A percentile compares a stretch with the other conserved stretches of the same genome.
Evolutionary conservation across 64 coral and sea anemone genomes (phyloP).

Genomic region (Pachyseris speciosa): DNA sequence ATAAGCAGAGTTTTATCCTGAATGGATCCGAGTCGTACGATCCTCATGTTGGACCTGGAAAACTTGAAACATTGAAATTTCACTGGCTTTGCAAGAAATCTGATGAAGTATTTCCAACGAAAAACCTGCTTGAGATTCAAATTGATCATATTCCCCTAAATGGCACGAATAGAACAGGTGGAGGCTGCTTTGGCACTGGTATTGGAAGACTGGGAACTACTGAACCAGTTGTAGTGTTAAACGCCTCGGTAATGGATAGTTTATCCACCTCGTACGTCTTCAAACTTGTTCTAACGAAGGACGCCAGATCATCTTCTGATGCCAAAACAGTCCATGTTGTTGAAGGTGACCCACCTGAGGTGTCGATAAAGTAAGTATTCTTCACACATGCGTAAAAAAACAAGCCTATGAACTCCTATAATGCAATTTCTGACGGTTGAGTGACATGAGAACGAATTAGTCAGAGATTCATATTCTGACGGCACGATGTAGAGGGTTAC

Average conservation of each 20-base stretch:
- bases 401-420: no score
- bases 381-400: not conserved
- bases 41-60: not conserved
- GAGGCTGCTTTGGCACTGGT: constrained; percentile 16
- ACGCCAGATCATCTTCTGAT: not conserved
- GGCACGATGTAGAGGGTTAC: no score
- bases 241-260: not conserved
- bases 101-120: not conserved
- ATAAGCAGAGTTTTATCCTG: not conserved
- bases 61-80: not conserved
- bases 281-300: not conserved
- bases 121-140: not conserved
- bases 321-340: not conserved
- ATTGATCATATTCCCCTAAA: not conserved
- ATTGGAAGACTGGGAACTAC: not conserved
- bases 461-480: no score
- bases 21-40: constrained; percentile 12
- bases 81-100: not conserved
- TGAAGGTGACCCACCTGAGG: not conserved
- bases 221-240: not conserved
- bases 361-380: constrained; percentile 10
- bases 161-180: not conserved
- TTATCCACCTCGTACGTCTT: not conserved
- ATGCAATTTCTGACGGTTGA: no score
- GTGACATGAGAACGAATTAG: no score